These are phyloP conservation scores for Drosophila borborema DNA, from an alignment of 2,888 invertebrate species.

Conservation along the genomic window DNA sequence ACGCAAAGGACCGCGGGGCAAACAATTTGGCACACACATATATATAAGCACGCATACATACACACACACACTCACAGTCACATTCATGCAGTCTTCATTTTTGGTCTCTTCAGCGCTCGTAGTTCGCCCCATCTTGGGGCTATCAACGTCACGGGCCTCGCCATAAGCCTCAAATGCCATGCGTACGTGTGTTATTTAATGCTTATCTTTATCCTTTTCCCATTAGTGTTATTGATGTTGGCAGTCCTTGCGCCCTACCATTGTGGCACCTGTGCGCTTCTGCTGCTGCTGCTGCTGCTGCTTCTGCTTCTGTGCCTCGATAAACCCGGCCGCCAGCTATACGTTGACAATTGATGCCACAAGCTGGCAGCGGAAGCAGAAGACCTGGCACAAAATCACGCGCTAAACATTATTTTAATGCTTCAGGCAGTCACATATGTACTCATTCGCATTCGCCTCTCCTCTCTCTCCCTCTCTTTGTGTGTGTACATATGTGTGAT, in stretches of 20 bases:
- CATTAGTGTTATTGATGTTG: slow-evolving; percentile 82
- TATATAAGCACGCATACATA: neutral
- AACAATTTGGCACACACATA: slow-evolving; percentile 51
- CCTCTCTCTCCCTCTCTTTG: neutral
- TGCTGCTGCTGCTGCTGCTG: slow-evolving; percentile 14
- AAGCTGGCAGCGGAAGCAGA: slow-evolving; percentile 40
- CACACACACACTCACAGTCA: neutral
- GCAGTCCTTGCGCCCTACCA: slow-evolving; percentile 47
- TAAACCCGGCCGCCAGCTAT: slow-evolving; percentile 71
- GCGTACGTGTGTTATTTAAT: slow-evolving; percentile 79
- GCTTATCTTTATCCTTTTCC: slow-evolving; percentile 82
- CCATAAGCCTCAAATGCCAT: slow-evolving; percentile 59
- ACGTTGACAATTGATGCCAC: slow-evolving; percentile 78
- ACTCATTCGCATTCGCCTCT: slow-evolving; percentile 10
- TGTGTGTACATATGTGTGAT: neutral
- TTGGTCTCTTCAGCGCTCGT: slow-evolving; percentile 6
- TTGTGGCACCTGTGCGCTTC: slow-evolving; percentile 31
- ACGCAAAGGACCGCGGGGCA: slow-evolving; percentile 41
- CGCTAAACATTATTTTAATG: slow-evolving; percentile 79
- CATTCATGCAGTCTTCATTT: slow-evolving; percentile 36
- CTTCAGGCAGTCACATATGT: slow-evolving; percentile 59
- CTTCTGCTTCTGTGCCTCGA: slow-evolving; percentile 41
- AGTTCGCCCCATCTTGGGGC: slow-evolving; percentile 24
- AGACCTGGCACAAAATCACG: slow-evolving; percentile 69
- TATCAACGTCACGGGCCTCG: slow-evolving; percentile 54